Base-by-base conservation (phyloP, 2,888 invertebrate species). In the Chelonus formosanus region DNA sequence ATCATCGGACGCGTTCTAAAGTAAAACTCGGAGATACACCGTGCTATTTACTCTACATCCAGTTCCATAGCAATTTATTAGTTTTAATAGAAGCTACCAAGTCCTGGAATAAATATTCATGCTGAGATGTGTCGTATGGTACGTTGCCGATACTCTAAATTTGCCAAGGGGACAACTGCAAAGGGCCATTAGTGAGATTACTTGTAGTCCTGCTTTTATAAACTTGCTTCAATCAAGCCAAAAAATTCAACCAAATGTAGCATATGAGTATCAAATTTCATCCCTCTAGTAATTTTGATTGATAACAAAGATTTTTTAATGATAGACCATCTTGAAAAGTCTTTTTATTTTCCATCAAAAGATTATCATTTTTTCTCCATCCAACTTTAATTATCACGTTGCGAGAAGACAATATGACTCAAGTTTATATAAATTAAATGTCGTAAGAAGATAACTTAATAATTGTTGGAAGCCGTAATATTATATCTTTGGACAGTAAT, bases 131-230 rank as follows among this genome's bases (percentile, higher is more conserved):
- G 45, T 57, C 32, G n/a, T 32, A 48, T 35, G 36, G 34, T 58
- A 35, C 31, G 6, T 58, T 71, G 72, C 71, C 70, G 72, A 68
- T 70, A 67, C 64, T 65, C 70, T 20, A 2, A 62, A 62, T 73
- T 68, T 71, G 69, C 72, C 66, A 73, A 74, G 74, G 76, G 78
- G 77, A 72, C 77, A 65, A 36, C 43, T 34, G 76, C 20, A 70
- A 71, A 74, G 70, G 73, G 72, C 81, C 80, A 81, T 81, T 81
- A 81, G 79, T 75, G 74, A 80, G 80, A 81, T 81, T 81, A 78
- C 76, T 78, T 75, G 76, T 77, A 70, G 20, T 20, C 20, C 20
- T 20, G 20, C 20, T 20, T 20, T 20, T 20, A 20, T 20, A 20
- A 20, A 20, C 20, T 20, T 20, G 20, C 20, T 20, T 20, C 20